These are phyloP conservation scores for Stichopus horrens DNA, from an alignment of 53 echinoderm and acorn worm genomes.

Conservation along the genomic window DNA sequence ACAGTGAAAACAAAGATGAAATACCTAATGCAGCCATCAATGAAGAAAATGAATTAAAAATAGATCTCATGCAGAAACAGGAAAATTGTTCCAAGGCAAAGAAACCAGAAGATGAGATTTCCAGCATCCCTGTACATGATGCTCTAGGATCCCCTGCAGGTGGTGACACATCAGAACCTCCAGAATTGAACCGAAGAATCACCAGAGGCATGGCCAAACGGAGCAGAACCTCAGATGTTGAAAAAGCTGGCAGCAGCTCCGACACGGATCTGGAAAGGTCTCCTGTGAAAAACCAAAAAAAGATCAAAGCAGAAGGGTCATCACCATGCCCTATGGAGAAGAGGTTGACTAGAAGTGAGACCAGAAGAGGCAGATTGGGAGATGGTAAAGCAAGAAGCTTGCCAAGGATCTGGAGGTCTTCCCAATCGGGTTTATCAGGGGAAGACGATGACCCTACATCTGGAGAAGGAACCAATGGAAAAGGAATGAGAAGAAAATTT, in stretches of 20 bases:
- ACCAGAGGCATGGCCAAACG: slow-evolving; percentile 25
- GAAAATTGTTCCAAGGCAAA: neutral
- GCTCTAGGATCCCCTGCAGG: neutral
- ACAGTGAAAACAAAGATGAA: neutral
- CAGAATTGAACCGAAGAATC: neutral
- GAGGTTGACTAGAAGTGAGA: slow-evolving; percentile 13
- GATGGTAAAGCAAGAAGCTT: neutral
- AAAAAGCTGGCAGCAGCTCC: neutral
- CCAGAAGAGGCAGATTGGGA: neutral
- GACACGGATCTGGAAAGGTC: neutral
- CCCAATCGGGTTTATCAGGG: neutral
- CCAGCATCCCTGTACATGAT: neutral
- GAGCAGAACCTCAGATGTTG: neutral
- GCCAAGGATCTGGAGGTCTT: neutral
- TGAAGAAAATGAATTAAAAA: neutral
- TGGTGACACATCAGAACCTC: neutral
- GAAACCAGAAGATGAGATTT: neutral
- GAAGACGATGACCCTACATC: neutral
- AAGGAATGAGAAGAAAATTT: neutral
- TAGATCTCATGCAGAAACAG: neutral
- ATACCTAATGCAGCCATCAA: neutral
- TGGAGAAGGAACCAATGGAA: neutral
- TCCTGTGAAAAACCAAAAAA: neutral
- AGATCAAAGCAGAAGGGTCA: neutral
- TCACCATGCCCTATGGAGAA: neutral